Base-by-base conservation (phyloP, 2,888 invertebrate genomes). In the Troglohyphantes excavatus region DNA sequence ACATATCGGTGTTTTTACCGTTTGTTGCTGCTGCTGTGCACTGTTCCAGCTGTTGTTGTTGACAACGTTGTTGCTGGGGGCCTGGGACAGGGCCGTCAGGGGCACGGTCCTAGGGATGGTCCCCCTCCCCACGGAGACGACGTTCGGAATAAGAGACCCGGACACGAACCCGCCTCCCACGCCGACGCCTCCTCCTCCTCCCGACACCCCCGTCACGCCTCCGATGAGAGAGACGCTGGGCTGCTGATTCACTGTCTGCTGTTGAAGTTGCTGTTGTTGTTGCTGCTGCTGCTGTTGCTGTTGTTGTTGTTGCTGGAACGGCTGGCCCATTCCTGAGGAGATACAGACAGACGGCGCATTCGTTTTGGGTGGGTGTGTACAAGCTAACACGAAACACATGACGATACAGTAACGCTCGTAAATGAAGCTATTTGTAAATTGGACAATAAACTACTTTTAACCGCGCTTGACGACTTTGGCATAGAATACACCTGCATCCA, bases 31-130 rank as follows among this genome's bases (percentile, higher is more conserved):
- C 59, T 67, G 70, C 53, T 79, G 90, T 53, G 81, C 75, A 23
- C 68, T n/a, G 23, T 63, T 72, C 82, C 75, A 75, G 21, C 78
- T 78, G 19, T 81, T 43, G 21, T 81, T 73, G 23, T 65, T 2
- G 65, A n/a, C 7, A 29, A n/a, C 46, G 63, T 72, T 6, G 65
- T n/a, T n/a, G 46, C n/a, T 63, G 63, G 46, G 23, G 46, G 63
- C 29, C 70, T 90, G 90, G 73, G 88, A 84, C 67, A 91, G 61
- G 46, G 88, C 70, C 82, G 82, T 84, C 19, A 91, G 67, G 63
- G 90, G 90, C 79, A 91, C 90, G 23, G 90, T 91, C 85, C 90
- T 91, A 78, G 90, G 90, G 21, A 91, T 83, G 81, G 84, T 76
- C 17, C 82, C 82, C 39, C 67, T 67, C 27, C 67, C 67, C 39